phyloP scores from a whole-genome alignment of 2,797 vertebrate species.

The Merluccius polli region DNA sequence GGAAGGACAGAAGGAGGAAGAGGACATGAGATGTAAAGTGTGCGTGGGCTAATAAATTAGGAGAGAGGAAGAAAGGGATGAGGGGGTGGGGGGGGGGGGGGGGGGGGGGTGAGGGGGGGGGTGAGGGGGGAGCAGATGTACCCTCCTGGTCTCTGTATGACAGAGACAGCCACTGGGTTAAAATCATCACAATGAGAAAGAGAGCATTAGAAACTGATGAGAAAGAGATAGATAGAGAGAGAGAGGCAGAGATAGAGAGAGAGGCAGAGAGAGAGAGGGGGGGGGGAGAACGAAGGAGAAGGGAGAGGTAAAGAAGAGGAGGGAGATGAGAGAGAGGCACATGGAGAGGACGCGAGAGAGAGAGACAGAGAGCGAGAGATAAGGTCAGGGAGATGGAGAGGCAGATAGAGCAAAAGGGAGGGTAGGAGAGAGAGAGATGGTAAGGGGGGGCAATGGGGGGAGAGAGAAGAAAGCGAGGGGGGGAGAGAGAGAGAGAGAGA shows the following conservation, averaged over 20 bases:
- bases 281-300: too few species aligned
- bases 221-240: not conserved
- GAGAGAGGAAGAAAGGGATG: not conserved
- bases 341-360: not conserved
- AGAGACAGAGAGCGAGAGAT: not conserved
- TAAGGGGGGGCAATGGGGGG: constrained; percentile 17
- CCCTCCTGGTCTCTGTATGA: constrained; percentile 24
- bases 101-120: constrained; percentile 8
- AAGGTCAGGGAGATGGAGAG: not conserved
- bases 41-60: not conserved
- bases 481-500: constrained; percentile 23
- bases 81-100: not conserved
- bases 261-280: not conserved
- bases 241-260: not conserved
- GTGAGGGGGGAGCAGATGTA: constrained; percentile 41
- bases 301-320: not conserved
- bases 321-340: not conserved
- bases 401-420: not conserved
- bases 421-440: constrained; percentile 1
- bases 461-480: constrained; percentile 4
- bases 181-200: constrained; percentile 51
- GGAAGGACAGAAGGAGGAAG: not conserved
- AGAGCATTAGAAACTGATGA: constrained; percentile 36
- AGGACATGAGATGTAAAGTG: not conserved
- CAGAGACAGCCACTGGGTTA: constrained; percentile 46